Base-by-base conservation (phyloP, 2,888 invertebrate species). In the Sphecodes monilicornis region DNA sequence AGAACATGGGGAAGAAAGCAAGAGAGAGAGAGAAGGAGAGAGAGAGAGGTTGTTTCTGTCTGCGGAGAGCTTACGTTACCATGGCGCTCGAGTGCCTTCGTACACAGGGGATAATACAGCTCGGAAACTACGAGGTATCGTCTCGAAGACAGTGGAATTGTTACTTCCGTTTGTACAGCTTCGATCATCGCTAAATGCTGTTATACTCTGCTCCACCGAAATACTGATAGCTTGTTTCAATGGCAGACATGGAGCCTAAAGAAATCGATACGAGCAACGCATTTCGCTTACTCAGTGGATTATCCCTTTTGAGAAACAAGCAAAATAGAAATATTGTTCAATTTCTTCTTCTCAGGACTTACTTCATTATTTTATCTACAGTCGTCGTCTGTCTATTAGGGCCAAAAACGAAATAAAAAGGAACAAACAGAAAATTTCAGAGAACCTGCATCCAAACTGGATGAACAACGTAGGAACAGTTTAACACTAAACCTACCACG, bases 61-160 rank as follows among this genome's bases (percentile, higher is more conserved):
- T 78, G 73, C 71, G 78, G 71, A 86, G 86, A 84, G 88, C 83
- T 81, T 86, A 83, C 79, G 86, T 88, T 88, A 83, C 86, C 86
- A 78, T 86, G 80, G 71, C 22, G 86, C 76, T 84, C 78, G 84
- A 86, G 80, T 54, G 39, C 36, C 70, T 68, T 11, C 66, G 64
- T n/a, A 32, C 79, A 80, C 81, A 78, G 76, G 79, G 78, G 84
- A 89, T 89, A 87, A 89, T 87, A 86, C 84, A 86, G 71, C 74
- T 73, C 76, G 75, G 71, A 76, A 66, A 36, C 71, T 82, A 71
- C 41, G 64, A 72, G 72, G 41, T 75, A 78, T 57, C 66, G 73
- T 41, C 39, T 68, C 39, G 60, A 80, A 84, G 77, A 68, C 84
- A 50, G 69, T 43, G 64, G 29, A 22, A 80, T 66, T 50, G 57